Evolutionary conservation across 1,140 invertebrate genomes (phyloP).

Genomic region (Drosophila nigromelanica): DNA sequence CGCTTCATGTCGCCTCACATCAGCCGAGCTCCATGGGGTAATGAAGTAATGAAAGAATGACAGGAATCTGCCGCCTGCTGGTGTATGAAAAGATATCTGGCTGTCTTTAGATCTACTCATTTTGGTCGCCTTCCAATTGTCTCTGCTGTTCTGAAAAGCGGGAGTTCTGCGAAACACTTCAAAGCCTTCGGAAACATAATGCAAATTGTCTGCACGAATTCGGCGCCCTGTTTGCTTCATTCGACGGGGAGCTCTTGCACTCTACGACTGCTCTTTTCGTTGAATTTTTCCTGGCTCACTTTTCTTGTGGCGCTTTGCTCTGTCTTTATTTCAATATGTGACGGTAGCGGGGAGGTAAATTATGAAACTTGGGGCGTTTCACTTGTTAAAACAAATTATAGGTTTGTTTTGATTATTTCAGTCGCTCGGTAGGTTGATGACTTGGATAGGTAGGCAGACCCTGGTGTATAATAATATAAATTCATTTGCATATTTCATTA

Average conservation of each 20-base stretch:
- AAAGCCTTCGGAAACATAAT: slow-evolving; percentile 54
- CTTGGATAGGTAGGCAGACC: slow-evolving; percentile 23
- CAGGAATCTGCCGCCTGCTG: slow-evolving; percentile 10
- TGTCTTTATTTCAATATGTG: slow-evolving; percentile 44
- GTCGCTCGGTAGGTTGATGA: slow-evolving; percentile 4
- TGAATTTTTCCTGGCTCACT: slow-evolving; percentile 8
- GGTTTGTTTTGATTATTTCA: slow-evolving; percentile 76
- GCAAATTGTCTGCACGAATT: slow-evolving; percentile 61
- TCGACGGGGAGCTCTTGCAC: slow-evolving; percentile 2
- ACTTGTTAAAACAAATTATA: slow-evolving; percentile 81
- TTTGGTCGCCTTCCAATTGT: background rate
- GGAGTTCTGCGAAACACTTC: slow-evolving; percentile 51
- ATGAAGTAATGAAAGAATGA: slow-evolving; percentile 18
- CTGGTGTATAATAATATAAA: slow-evolving; percentile 65
- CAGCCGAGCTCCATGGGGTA: background rate
- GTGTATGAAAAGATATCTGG: slow-evolving; percentile 13
- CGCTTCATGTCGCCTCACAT: too few relatives aligned
- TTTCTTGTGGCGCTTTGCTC: slow-evolving; percentile 44
- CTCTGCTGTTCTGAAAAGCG: slow-evolving; percentile 20
- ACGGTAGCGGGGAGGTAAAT: slow-evolving; percentile 36
- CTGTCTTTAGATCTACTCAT: background rate
- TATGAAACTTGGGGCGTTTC: slow-evolving; percentile 73
- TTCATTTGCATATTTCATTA: slow-evolving; percentile 72
- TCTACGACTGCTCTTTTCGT: background rate
- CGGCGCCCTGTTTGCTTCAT: slow-evolving; percentile 9